phyloP scores from a whole-genome alignment of 2,888 invertebrate species.

The Zootermopsis nevadensis region DNA sequence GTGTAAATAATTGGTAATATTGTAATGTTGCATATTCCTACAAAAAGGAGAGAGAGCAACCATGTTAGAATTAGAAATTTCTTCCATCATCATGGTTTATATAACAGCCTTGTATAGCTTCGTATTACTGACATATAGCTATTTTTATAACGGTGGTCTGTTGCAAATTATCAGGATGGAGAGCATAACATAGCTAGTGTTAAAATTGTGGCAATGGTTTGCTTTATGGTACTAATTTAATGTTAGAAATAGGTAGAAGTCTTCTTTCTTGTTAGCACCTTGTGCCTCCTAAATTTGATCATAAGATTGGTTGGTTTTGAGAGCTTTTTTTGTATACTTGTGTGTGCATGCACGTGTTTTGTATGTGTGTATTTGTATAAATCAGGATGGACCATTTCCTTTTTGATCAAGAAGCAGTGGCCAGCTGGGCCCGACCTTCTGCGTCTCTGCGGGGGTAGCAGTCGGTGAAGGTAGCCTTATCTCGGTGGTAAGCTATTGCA shows the following conservation, averaged over 20 bases:
- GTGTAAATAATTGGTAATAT: not conserved
- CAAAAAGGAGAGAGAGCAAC: not conserved
- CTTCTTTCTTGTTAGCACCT: not conserved
- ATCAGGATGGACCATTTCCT: too few species aligned
- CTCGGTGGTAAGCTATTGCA: too few species aligned
- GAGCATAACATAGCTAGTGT: not conserved
- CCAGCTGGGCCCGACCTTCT: too few species aligned
- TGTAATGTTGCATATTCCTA: not conserved
- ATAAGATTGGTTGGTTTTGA: too few species aligned
- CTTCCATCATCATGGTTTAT: not conserved
- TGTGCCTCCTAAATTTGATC: not conserved
- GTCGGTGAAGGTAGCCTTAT: too few species aligned
- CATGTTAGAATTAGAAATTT: not conserved
- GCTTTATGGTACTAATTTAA: not conserved
- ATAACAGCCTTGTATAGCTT: not conserved
- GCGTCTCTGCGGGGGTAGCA: too few species aligned
- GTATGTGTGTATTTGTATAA: too few species aligned
- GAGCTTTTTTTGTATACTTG: too few species aligned
- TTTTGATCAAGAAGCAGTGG: too few species aligned
- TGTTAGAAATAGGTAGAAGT: not conserved
- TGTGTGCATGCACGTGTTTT: too few species aligned
- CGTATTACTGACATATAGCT: not conserved
- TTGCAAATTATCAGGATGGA: not conserved
- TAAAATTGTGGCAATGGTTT: not conserved
- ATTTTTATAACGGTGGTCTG: conserved; percentile 11